Base-by-base conservation (phyloP, 1,140 invertebrate species). In the Hyposmocoma kahamanoa region DNA sequence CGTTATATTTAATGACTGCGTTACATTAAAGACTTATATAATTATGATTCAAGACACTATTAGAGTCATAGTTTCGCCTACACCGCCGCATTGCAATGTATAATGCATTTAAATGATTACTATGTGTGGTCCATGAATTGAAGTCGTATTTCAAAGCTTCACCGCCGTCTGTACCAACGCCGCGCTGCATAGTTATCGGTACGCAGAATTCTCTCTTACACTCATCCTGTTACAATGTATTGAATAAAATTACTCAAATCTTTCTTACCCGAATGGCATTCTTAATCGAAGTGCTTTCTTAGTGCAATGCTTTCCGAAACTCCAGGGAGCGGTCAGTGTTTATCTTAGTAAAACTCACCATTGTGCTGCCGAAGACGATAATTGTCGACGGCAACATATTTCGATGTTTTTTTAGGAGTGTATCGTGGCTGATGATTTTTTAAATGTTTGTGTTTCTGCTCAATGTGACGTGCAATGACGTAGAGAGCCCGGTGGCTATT, bases 381-480 rank as follows among this genome's bases (percentile, higher is more conserved):
- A 71, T 72, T 75, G 68, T 76, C 51, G 53, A 46, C 53, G 47
- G 57, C 58, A 61, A 58, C 42, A 63, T 72, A 73, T 74, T 74
- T n/a, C 24, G 24, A 28, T 50, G 21, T 47, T 61, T 62, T 51
- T 46, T 55, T 36, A 55, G 13, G 21, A 50, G 47, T 67, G 62
- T 64, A 69, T 69, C 52, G 54, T 56, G 22, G 42, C 55, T 74
- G 78, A 83, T 80, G 72, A 77, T 77, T 61, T 76, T 78, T 73
- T 65, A 70, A 77, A 78, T 83, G 74, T 83, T 83, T 83, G 63
- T 67, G 61, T 80, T 82, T 80, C 76, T 76, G 68, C 68, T 76
- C 72, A 70, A 71, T 68, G 55, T 76, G 74, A 72, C 53, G 59
- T 47, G 51, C 59, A 64, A 43, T 75, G 74, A 78, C 72, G 72